These are phyloP conservation scores for Pedetes capensis DNA, from an alignment of 2,113 vertebrate species.

Conservation along the genomic window DNA sequence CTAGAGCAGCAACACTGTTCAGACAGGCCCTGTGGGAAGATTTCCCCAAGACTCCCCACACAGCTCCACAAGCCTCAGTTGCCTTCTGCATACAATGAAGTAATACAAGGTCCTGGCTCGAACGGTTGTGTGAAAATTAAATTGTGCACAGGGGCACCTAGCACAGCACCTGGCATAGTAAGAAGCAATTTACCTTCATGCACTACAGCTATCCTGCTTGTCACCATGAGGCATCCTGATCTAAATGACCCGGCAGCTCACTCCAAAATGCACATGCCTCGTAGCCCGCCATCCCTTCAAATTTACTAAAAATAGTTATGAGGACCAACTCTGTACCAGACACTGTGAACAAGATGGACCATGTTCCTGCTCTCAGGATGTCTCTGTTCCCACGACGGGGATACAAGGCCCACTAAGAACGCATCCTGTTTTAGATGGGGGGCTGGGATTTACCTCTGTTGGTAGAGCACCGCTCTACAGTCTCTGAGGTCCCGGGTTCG, in stretches of 20 bases:
- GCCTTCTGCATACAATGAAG: background rate
- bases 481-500: too few relatives aligned
- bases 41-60: too few relatives aligned
- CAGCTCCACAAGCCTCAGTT: background rate
- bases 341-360: background rate
- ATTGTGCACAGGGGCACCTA: too few relatives aligned
- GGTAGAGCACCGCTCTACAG: too few relatives aligned
- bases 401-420: background rate
- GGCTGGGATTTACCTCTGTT: too few relatives aligned
- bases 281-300: background rate
- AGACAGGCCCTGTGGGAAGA: background rate
- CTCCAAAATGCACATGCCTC: background rate
- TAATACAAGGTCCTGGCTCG: background rate
- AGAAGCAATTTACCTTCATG: too few relatives aligned
- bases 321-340: background rate
- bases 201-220: too few relatives aligned
- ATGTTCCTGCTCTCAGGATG: background rate
- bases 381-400: background rate
- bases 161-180: background rate
- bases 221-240: background rate
- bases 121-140: too few relatives aligned
- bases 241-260: background rate
- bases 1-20: too few relatives aligned
- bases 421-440: background rate
- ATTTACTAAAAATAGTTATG: background rate